A percentile compares a stretch with the other conserved stretches of the same genome.
phyloP scores from a whole-genome alignment of 2,113 vertebrate species.

The Vidua chalybeata region DNA sequence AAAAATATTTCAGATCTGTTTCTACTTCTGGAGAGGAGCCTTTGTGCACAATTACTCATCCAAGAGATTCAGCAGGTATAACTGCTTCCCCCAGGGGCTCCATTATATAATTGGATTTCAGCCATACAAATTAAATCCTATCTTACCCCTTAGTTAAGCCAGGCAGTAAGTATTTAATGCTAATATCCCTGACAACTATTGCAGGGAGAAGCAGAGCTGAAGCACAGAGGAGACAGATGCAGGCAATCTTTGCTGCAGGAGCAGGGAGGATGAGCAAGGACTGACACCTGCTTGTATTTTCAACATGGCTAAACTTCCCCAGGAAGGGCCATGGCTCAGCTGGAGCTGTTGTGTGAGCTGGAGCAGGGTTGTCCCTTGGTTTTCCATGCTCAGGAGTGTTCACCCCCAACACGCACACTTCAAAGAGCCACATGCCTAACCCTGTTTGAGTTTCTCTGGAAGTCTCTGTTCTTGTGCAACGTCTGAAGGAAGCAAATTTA shows the following conservation, averaged over 20 bases:
- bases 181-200: constrained; percentile 70
- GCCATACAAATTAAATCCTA: constrained; percentile 75
- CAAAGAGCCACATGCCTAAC: constrained; percentile 29
- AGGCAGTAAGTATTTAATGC: constrained; percentile 74
- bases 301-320: neutral
- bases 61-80: constrained; percentile 72
- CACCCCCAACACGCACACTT: neutral
- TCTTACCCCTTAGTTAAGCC: constrained; percentile 73
- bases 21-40: constrained; percentile 52
- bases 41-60: constrained; percentile 71
- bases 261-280: neutral
- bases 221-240: constrained; percentile 11
- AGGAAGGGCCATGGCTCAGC: neutral
- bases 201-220: constrained; percentile 39
- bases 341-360: neutral
- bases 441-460: neutral
- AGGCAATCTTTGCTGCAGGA: neutral
- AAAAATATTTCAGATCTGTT: constrained; percentile 41
- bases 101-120: constrained; percentile 75
- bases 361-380: accelerated
- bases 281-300: neutral
- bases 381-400: neutral
- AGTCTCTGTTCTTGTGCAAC: constrained; percentile 42
- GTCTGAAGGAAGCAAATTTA: constrained; percentile 24
- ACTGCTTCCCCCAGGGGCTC: constrained; percentile 68